Evolutionary conservation across 1,140 invertebrate species (phyloP).

Genomic region (Triops cancriformis): DNA sequence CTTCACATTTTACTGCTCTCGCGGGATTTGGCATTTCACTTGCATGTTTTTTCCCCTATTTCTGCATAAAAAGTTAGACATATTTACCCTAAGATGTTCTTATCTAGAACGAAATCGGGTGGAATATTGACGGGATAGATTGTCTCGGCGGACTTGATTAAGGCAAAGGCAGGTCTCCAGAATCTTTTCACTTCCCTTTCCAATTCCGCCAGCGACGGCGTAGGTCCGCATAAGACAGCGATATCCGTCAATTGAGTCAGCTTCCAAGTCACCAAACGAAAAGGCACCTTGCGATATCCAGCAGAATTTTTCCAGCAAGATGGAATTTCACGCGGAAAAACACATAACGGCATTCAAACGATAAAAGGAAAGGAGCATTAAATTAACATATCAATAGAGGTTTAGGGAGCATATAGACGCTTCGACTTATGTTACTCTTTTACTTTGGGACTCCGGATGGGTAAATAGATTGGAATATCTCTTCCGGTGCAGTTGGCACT

Average conservation of each 20-base stretch:
- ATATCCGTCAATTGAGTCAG: slow-evolving; percentile 24
- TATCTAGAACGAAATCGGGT: slow-evolving; percentile 21
- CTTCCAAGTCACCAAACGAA: slow-evolving; percentile 23
- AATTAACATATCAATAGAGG: not conserved
- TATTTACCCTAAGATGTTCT: slow-evolving; percentile 24
- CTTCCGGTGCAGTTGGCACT: slow-evolving; percentile 21
- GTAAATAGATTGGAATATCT: slow-evolving; percentile 25
- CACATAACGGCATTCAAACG: not conserved
- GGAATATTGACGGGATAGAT: slow-evolving; percentile 25
- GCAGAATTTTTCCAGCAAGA: not conserved
- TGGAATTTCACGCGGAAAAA: not conserved
- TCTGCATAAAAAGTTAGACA: not conserved
- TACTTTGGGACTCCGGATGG: slow-evolving; percentile 23
- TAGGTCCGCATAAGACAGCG: slow-evolving; percentile 22
- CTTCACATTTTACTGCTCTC: no score
- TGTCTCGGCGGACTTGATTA: slow-evolving; percentile 20
- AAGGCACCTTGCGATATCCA: slow-evolving; percentile 5
- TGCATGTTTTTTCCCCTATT: not conserved
- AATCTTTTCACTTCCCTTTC: slow-evolving; percentile 27
- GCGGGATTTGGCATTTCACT: not conserved
- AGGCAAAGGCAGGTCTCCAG: slow-evolving; percentile 26
- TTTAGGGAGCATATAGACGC: not conserved
- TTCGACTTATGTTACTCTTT: not conserved
- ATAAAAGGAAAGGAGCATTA: not conserved
- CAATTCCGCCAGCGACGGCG: slow-evolving; percentile 24